These are phyloP conservation scores for Augochlora pura DNA, from an alignment of 1,140 invertebrate genomes.

Conservation along the genomic window DNA sequence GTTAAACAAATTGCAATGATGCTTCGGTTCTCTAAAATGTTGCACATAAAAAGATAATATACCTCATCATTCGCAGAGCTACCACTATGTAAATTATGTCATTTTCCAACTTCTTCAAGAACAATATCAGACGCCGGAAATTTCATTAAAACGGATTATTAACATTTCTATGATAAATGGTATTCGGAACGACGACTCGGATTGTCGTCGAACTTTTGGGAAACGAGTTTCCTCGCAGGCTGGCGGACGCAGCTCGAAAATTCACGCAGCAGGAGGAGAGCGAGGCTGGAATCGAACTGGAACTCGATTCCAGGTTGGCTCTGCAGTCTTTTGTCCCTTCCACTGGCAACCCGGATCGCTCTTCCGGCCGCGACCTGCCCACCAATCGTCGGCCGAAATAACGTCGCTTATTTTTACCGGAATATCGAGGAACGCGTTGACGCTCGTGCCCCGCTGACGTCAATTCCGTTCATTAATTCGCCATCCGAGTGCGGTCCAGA, in stretches of 20 bases:
- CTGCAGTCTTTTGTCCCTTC: constrained; percentile 9
- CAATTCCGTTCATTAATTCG: constrained; percentile 63
- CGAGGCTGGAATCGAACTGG: not conserved
- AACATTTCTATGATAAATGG: too few species aligned
- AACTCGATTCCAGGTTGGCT: constrained; percentile 12
- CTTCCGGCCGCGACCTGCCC: constrained; percentile 8
- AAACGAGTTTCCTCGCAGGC: too few species aligned
- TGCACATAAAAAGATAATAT: too few species aligned
- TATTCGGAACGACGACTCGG: too few species aligned
- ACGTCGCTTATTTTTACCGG: constrained; percentile 51
- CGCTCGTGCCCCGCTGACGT: constrained; percentile 37
- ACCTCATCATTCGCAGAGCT: too few species aligned
- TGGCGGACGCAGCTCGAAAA: not conserved
- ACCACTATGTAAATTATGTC: too few species aligned
- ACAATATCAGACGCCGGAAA: too few species aligned
- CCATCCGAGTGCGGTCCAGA: constrained; percentile 11
- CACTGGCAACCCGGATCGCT: constrained; percentile 4
- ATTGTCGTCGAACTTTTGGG: too few species aligned
- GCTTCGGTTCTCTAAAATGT: too few species aligned
- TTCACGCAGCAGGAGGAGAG: not conserved
- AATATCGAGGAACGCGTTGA: constrained; percentile 44
- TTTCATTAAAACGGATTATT: too few species aligned
- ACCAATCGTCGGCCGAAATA: constrained; percentile 41
- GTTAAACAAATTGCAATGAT: too few species aligned
- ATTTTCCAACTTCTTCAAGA: too few species aligned